Evolutionary conservation across 2,888 invertebrate species (phyloP), one percentile per base, ranked within the genome.

Genomic region (Acanthosepion pharaonis): DNA sequence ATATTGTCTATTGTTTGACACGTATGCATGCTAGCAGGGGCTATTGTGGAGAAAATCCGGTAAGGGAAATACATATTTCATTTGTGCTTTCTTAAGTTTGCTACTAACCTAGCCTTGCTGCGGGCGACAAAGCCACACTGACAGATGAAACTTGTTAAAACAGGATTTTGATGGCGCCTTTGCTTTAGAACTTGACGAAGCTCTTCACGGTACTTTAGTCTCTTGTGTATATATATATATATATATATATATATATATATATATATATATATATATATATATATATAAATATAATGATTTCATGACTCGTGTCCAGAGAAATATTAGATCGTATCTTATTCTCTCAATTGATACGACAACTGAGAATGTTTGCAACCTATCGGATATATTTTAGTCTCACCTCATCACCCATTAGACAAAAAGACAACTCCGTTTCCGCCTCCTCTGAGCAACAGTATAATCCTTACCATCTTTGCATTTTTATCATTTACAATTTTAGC

Each of bases 191-290:
- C 42, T 42, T 42, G 42, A 2, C 42, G 42, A 42, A 42, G 42
- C 42, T 42, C 42, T 3, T 42, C 42, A 42, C 3, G 42, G 42
- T 42, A 3, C 42, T 42, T 42, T 42, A 42, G 42, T 42, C 42
- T 42, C 1, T 42, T 42, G 28, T 11, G n/a, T n/a, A 59, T 15
- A n/a, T 78, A 78, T 78, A n/a, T 78, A 78, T 78, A 78, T 78
- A 78, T 78, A 78, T 78, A 78, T 78, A 78, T 78, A n/a, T 78
- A n/a, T n/a, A 78, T n/a, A 78, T 78, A 78, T 78, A 78, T n/a
- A 78, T 78, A 78, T 78, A 78, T 78, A n/a, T 78, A 78, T 78
- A 78, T 78, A 64, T 64, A 64, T 64, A 78, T 9, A 28, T 9
- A 78, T 9, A 78, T 9, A n/a, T 9, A 78, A 0, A 78, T 9